Percentiles rank a stretch among this genome's conserved stretches.
phyloP scores from a whole-genome alignment of 1,140 invertebrate species.

The Rhizoglyphus robini region DNA sequence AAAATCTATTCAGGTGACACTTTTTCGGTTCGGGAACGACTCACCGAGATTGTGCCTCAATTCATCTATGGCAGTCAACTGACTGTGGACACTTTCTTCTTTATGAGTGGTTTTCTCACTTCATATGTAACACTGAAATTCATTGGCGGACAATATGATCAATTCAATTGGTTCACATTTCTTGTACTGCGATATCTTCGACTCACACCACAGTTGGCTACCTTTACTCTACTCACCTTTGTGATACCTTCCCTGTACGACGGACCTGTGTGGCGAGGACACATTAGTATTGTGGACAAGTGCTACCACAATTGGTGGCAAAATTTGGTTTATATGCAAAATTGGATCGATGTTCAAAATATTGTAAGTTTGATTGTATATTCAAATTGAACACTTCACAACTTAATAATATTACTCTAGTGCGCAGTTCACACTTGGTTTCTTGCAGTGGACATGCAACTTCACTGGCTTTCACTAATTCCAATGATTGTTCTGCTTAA shows the following conservation, averaged over 20 bases:
- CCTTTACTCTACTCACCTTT: constrained; percentile 20
- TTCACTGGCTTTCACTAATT: constrained; percentile 16
- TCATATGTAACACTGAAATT: constrained; percentile 21
- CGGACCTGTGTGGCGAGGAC: constrained; percentile 24
- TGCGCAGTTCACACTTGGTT: constrained; percentile 18
- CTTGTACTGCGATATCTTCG: constrained; percentile 23
- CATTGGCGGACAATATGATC: constrained; percentile 18
- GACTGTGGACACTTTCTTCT: constrained; percentile 20
- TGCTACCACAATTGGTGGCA: constrained; percentile 25
- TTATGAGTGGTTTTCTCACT: constrained; percentile 19
- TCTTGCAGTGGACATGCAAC: constrained; percentile 15
- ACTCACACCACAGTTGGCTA: constrained; percentile 25
- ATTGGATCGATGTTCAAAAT: not conserved
- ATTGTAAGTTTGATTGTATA: constrained; percentile 7
- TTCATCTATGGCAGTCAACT: not conserved
- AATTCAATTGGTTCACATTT: constrained; percentile 20
- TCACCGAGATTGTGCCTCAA: not conserved
- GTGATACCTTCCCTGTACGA: constrained; percentile 22
- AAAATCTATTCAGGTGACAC: not conserved
- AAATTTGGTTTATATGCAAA: constrained; percentile 20
- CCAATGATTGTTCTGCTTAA: constrained; percentile 9
- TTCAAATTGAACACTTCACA: not conserved
- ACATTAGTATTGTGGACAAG: constrained; percentile 16
- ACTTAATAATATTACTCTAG: not conserved
- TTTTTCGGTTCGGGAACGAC: not conserved